Conservation (phyloP, 2,797 vertebrate species). For the Pelochelys cantorii region DNA sequence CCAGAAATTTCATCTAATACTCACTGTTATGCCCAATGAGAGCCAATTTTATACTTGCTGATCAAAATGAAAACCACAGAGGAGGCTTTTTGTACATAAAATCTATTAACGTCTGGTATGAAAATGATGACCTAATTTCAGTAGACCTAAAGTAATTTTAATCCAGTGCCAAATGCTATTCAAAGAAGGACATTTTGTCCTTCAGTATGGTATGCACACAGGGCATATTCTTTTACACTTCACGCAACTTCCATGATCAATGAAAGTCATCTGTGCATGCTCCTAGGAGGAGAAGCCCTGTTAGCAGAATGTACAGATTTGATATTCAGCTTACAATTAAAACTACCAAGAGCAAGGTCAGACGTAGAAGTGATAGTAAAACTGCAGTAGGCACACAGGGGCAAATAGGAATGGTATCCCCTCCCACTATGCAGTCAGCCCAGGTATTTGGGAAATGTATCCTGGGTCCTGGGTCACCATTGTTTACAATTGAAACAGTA, state of each 20-base stretch:
- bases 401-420: neutral
- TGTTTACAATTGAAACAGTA: neutral
- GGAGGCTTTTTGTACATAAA: neutral
- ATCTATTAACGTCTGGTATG: neutral
- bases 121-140: neutral
- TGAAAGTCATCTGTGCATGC: fast-evolving
- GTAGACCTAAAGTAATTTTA: neutral
- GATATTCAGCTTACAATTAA: neutral
- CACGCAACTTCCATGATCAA: neutral
- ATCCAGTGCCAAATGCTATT: neutral
- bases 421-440: neutral
- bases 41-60: neutral
- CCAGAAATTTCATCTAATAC: constrained; percentile 15
- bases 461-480: neutral
- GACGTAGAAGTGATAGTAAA: neutral
- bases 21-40: neutral
- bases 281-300: neutral
- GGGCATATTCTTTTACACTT: neutral
- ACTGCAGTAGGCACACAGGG: neutral
- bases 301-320: neutral
- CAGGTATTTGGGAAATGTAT: neutral
- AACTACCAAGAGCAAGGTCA: neutral
- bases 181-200: neutral
- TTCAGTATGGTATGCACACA: neutral
- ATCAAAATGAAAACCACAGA: neutral